Evolutionary conservation across 2,113 vertebrate species (phyloP).

Genomic region (Psettodes erumei): DNA sequence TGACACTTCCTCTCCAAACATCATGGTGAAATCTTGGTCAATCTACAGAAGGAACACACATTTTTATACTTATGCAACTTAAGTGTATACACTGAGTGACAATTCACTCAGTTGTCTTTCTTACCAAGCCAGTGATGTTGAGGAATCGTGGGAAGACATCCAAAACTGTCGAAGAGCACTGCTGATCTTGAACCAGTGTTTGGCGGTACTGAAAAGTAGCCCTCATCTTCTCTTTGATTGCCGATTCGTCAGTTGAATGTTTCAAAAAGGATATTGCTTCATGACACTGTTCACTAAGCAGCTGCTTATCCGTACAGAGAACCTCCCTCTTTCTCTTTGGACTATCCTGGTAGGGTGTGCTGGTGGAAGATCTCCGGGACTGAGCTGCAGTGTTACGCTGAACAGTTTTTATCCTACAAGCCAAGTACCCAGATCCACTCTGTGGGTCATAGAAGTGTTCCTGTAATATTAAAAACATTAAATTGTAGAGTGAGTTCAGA

Average conservation of each 20-base stretch:
- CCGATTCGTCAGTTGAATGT: constrained; percentile 9
- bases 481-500: not conserved
- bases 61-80: not conserved
- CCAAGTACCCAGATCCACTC: constrained; percentile 8
- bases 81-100: not conserved
- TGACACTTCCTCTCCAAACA: constrained; percentile 33
- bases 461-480: not conserved
- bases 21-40: constrained; percentile 23
- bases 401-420: constrained; percentile 12
- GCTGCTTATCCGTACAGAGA: constrained; percentile 1
- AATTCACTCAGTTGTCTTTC: not conserved
- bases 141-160: constrained; percentile 38
- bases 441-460: constrained; percentile 6
- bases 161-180: constrained; percentile 22
- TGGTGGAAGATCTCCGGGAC: not conserved
- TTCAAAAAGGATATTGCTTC: constrained; percentile 11
- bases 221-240: constrained; percentile 42
- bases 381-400: not conserved
- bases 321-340: constrained; percentile 6
- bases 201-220: constrained; percentile 35
- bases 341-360: not conserved
- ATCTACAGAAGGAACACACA: constrained; percentile 24
- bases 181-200: constrained; percentile 24
- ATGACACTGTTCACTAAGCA: constrained; percentile 24
- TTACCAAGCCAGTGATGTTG: constrained; percentile 32